Base-by-base conservation (phyloP, 2,113 vertebrate species). In the Dermatemys mawii region DNA sequence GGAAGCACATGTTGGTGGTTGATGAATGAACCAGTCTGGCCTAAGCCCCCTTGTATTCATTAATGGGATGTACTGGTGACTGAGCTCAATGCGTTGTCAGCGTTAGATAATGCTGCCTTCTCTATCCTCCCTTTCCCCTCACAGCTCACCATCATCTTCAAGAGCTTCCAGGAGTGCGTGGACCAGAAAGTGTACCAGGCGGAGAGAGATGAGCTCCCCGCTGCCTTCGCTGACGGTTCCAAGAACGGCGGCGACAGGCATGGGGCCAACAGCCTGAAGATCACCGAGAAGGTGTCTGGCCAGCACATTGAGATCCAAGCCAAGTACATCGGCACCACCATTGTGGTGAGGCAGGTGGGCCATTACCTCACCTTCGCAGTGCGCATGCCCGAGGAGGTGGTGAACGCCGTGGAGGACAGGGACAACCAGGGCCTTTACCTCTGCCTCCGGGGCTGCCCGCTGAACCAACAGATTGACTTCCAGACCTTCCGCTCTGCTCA, bases 61-160 rank as follows among this genome's bases (percentile, higher is more conserved):
- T 38, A 70, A 38, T n/a, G 60, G 16, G 19, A 38, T 70, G 63
- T 21, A 38, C 63, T 70, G 21, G 9, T 38, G 63, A 10, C 63
- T 38, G n/a, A 70, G 63, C 63, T 35, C 63, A 70, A 5, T 2
- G 8, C 26, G 26, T 79, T 78, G 12, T 44, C 78, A 19, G 8
- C 0, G 0, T 75, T 51, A 11, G 3, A 84, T 70, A 76, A 0
- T 24, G 1, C 41, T 78, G 11, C 7, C 16, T 91, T 67, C 87
- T 86, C 80, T 90, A 73, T 76, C 51, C 49, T 12, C 10, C 49
- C 8, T 27, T 8, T 38, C 81, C 46, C 63, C 84, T 6, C 2
- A 6, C 97, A 99, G 99, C 98, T 99, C 94, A 99, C 99, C 76
- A 99, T 99, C 98, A 99, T 99, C 98, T 99, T 99, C 94, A 99